phyloP scores from a whole-genome alignment of 2,797 vertebrate species.

The Spinus pinus region DNA sequence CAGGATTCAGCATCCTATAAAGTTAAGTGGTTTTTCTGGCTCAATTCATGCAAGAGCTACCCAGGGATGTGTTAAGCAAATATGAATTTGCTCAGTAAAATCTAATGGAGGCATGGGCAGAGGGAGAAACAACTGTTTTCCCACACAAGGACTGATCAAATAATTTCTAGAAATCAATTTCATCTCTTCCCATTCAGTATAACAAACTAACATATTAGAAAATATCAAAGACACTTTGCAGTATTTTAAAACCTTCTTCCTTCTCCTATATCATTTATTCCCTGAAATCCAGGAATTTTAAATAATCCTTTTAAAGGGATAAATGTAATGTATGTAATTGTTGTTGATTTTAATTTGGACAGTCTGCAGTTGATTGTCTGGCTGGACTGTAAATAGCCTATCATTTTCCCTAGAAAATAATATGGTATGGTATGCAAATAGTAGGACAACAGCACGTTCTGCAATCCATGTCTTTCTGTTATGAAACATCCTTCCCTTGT shows the following conservation, averaged over 20 bases:
- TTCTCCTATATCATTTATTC: neutral
- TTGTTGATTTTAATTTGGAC: neutral
- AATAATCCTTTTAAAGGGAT: neutral
- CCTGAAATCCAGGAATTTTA: neutral
- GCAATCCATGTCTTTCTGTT: neutral
- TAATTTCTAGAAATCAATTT: neutral
- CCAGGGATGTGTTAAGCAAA: conserved; percentile 32
- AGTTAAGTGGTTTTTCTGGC: conserved; percentile 57
- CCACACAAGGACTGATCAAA: neutral
- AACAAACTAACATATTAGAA: neutral
- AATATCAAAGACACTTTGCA: neutral
- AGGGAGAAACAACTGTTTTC: neutral
- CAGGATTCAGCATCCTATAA: conserved; percentile 45
- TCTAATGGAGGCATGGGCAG: neutral
- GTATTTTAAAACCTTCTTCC: neutral
- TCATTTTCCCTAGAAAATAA: neutral
- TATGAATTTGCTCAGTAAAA: conserved; percentile 8
- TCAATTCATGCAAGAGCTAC: conserved; percentile 16
- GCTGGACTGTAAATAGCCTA: neutral
- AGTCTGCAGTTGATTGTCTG: neutral
- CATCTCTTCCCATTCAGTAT: neutral
- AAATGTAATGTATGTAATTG: neutral
- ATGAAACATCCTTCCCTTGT: neutral
- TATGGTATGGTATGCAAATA: neutral
- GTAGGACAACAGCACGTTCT: neutral